Conservation (phyloP, 2,888 invertebrate species). For the Prenolepis imparis region DNA sequence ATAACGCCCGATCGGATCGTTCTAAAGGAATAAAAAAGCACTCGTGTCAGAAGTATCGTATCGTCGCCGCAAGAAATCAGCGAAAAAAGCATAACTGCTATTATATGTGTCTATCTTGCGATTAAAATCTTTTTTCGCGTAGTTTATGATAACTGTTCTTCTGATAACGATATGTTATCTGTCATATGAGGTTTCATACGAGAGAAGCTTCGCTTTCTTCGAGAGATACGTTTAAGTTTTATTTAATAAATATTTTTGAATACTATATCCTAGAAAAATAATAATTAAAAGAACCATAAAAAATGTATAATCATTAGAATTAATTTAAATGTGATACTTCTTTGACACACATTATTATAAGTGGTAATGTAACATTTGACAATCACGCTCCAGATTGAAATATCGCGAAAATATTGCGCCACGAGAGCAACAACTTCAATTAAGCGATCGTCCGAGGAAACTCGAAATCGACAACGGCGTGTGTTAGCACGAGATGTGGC, state of each 20-base stretch:
- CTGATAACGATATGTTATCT: neutral
- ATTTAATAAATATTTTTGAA: neutral
- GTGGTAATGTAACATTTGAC: neutral
- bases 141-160: neutral
- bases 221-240: neutral
- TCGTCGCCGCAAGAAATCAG: neutral
- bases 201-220: neutral
- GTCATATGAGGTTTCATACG: neutral
- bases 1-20: conserved; percentile 26
- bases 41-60: conserved; percentile 10
- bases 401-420: neutral
- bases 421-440: conserved; percentile 6
- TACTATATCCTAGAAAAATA: neutral
- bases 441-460: conserved; percentile 22
- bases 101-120: neutral
- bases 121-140: neutral
- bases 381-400: neutral
- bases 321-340: neutral
- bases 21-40: conserved; percentile 36
- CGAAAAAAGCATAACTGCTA: neutral
- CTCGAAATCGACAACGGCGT: neutral
- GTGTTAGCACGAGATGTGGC: conserved; percentile 1
- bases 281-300: neutral
- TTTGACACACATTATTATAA: neutral
- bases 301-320: neutral